Percentiles rank a stretch among this genome's conserved stretches.
These are phyloP conservation scores for Cacoxenus indagator DNA, from an alignment of 2,888 invertebrate genomes.

Conservation along the genomic window DNA sequence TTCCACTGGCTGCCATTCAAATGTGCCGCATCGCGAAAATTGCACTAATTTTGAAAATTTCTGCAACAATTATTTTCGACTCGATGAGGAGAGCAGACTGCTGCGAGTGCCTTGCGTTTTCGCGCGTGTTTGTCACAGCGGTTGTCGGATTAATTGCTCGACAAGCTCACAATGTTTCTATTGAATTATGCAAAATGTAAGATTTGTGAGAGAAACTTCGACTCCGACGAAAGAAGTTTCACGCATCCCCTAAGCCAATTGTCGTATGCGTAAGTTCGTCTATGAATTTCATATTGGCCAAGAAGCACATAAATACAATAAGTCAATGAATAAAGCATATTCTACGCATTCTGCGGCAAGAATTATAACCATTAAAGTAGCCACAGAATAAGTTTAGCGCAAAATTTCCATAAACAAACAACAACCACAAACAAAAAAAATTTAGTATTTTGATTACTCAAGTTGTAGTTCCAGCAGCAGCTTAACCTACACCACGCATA, in stretches of 20 bases:
- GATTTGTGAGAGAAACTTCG: conserved; percentile 18
- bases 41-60: conserved; percentile 18
- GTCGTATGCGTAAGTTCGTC: conserved; percentile 32
- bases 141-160: conserved; percentile 55
- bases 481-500: neutral
- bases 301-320: neutral
- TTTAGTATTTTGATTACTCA: conserved; percentile 10
- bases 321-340: conserved; percentile 28
- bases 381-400: conserved; percentile 60
- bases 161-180: conserved; percentile 33
- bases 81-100: neutral
- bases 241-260: conserved; percentile 42
- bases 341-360: conserved; percentile 31
- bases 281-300: neutral
- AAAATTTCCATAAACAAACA: conserved; percentile 51
- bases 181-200: conserved; percentile 38
- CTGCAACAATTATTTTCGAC: conserved; percentile 16
- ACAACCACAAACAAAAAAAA: conserved; percentile 21
- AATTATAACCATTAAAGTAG: conserved; percentile 47
- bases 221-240: conserved; percentile 24
- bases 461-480: neutral
- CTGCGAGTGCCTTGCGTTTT: neutral
- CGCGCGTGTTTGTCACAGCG: conserved; percentile 40
- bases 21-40: neutral
- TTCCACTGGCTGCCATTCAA: neutral